These are phyloP conservation scores for Rynchops niger DNA, from an alignment of 2,113 vertebrate species.

Conservation along the genomic window DNA sequence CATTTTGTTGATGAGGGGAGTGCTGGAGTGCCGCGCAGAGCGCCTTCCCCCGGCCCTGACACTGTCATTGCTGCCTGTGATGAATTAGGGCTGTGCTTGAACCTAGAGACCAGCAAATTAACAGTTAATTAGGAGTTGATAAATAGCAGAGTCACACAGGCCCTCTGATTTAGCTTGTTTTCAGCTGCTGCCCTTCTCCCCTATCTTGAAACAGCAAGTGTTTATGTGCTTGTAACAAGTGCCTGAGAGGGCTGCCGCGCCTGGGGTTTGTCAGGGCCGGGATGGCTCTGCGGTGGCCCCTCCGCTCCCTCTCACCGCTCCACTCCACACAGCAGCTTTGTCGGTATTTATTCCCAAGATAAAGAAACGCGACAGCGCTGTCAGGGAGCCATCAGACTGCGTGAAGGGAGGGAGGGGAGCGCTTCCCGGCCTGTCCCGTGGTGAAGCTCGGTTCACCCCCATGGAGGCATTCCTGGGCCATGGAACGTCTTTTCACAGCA, in stretches of 20 bases:
- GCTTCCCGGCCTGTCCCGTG: neutral
- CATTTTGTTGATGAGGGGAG: neutral
- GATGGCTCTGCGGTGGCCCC: constrained; percentile 76
- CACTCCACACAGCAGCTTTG: constrained; percentile 3
- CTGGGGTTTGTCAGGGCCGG: constrained; percentile 79
- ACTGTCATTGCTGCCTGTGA: constrained; percentile 71
- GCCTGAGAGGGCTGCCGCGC: constrained; percentile 77
- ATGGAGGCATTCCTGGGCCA: neutral
- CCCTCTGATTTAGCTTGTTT: constrained; percentile 2
- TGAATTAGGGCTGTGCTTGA: constrained; percentile 81
- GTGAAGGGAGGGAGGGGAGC: neutral
- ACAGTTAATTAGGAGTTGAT: constrained; percentile 84
- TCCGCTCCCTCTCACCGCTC: neutral
- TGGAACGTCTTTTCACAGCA: neutral
- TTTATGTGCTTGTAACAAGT: constrained; percentile 88
- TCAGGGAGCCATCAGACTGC: neutral
- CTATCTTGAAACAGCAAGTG: constrained; percentile 79
- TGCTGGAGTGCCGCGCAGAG: neutral
- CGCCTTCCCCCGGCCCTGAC: constrained; percentile 34
- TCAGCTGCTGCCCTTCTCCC: constrained; percentile 61
- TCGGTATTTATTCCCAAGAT: constrained; percentile 1
- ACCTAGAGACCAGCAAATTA: constrained; percentile 82
- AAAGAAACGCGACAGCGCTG: neutral
- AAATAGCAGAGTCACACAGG: constrained; percentile 78
- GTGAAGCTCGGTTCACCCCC: neutral